Evolutionary conservation across 2,113 vertebrate genomes (phyloP).

Genomic region (Nansenia antarctica): DNA sequence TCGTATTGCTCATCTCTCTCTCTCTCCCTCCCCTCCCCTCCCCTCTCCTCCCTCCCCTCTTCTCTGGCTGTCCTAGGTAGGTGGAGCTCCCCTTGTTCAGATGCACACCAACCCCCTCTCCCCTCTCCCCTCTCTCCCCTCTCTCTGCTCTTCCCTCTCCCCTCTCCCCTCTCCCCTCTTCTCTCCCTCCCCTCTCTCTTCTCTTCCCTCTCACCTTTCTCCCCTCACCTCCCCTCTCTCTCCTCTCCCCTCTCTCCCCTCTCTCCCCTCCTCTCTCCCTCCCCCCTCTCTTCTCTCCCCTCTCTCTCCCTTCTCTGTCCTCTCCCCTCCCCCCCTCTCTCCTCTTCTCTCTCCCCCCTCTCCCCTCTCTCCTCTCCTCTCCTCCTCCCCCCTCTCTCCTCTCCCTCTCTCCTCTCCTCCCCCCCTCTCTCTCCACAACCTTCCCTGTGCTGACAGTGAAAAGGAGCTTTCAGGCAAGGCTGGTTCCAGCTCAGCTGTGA

Average conservation of each 20-base stretch:
- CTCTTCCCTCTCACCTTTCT: neutral
- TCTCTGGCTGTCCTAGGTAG: slow-evolving; percentile 33
- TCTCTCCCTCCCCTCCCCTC: slow-evolving; percentile 21
- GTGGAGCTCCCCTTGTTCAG: slow-evolving; percentile 64
- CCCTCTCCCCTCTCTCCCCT: neutral
- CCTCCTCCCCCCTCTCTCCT: neutral
- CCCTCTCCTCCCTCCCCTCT: slow-evolving; percentile 19
- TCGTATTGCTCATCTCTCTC: slow-evolving; percentile 12
- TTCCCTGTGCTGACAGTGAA: slow-evolving; percentile 68
- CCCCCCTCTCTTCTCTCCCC: slow-evolving; percentile 1
- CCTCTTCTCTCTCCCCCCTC: no score
- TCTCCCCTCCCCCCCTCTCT: no score
- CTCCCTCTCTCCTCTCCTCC: neutral
- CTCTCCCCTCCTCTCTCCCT: neutral
- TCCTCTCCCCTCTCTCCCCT: neutral
- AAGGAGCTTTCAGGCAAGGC: slow-evolving; percentile 96
- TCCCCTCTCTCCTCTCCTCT: slow-evolving; percentile 54
- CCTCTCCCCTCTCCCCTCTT: neutral
- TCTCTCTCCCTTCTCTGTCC: no score
- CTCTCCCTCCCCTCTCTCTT: neutral
- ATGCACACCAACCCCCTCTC: slow-evolving; percentile 25
- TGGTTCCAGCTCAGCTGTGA: slow-evolving; percentile 99
- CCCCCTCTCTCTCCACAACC: neutral
- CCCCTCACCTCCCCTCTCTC: no score
- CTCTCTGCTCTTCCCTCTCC: neutral